A percentile compares a stretch with the other conserved stretches of the same genome.
Evolutionary conservation across 2,888 invertebrate species (phyloP).

Genomic region (Sinodicranocentrus sp.): DNA sequence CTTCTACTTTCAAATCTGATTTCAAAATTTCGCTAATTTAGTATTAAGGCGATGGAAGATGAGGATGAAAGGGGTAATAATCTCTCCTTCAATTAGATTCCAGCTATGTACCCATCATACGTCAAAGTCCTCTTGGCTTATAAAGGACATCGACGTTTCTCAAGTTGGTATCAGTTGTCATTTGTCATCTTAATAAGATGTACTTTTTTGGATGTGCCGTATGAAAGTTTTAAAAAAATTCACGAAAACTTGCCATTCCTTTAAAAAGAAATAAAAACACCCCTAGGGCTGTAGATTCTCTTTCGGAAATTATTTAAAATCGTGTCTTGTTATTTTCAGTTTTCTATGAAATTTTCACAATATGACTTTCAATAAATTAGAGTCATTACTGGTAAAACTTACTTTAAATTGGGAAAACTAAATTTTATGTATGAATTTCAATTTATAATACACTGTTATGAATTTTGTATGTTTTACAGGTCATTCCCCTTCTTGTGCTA

Average conservation of each 20-base stretch:
- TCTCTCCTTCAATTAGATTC: slow-evolving; percentile 38
- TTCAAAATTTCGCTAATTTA: slow-evolving; percentile 33
- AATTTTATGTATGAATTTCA: not conserved
- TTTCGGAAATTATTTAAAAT: slow-evolving; percentile 11
- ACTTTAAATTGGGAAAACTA: not conserved
- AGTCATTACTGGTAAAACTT: slow-evolving; percentile 21
- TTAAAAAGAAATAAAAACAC: not conserved
- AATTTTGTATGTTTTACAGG: slow-evolving; percentile 19
- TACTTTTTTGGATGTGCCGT: not conserved
- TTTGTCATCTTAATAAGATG: slow-evolving; percentile 4
- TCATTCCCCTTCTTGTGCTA: not conserved
- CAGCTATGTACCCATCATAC: slow-evolving; percentile 23
- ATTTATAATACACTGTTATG: not conserved
- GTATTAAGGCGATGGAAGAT: not conserved
- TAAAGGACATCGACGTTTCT: slow-evolving; percentile 3
- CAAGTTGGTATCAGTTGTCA: slow-evolving; percentile 8
- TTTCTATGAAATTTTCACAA: not conserved
- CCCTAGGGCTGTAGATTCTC: not conserved
- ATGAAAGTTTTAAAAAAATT: not conserved
- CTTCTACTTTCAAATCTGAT: not conserved
- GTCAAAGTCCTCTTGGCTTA: not conserved
- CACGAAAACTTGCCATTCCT: not conserved
- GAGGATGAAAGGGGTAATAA: slow-evolving; percentile 19
- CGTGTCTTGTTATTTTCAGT: slow-evolving; percentile 4
- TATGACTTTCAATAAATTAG: slow-evolving; percentile 5